Conservation (phyloP, 2,888 invertebrate species). For the Lordiphosa andalusiaca region DNA sequence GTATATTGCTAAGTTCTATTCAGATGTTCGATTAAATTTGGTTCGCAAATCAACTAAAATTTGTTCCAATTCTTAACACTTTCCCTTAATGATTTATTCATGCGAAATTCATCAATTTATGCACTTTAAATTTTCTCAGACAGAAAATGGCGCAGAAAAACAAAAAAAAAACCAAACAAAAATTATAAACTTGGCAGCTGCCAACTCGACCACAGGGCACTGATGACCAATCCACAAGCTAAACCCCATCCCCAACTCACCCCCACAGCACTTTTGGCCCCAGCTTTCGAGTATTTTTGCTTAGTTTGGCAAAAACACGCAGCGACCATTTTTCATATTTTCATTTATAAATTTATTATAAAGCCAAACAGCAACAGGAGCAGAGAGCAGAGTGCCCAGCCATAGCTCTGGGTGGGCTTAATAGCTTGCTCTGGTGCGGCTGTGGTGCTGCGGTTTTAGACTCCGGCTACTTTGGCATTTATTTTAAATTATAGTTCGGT, state of each 20-base stretch:
- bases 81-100: not conserved
- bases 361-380: constrained; percentile 48
- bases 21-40: too few species aligned
- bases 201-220: constrained; percentile 40
- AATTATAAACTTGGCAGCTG: constrained; percentile 10
- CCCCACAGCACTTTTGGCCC: constrained; percentile 22
- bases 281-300: constrained; percentile 40
- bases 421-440: constrained; percentile 50
- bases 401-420: constrained; percentile 53
- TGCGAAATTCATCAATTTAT: constrained; percentile 4
- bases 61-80: too few species aligned
- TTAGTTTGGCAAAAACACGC: constrained; percentile 73
- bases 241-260: constrained; percentile 9
- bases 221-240: constrained; percentile 39
- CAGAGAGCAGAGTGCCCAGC: constrained; percentile 21
- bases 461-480: constrained; percentile 71
- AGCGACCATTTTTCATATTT: constrained; percentile 74
- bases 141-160: not conserved
- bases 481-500: constrained; percentile 69
- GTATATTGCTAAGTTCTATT: too few species aligned
- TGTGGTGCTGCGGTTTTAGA: constrained; percentile 60
- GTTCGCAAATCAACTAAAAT: too few species aligned
- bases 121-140: not conserved
- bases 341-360: constrained; percentile 77
- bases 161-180: constrained; percentile 3